phyloP scores from a whole-genome alignment of 2,797 vertebrate species.

The Apogon talboti region DNA sequence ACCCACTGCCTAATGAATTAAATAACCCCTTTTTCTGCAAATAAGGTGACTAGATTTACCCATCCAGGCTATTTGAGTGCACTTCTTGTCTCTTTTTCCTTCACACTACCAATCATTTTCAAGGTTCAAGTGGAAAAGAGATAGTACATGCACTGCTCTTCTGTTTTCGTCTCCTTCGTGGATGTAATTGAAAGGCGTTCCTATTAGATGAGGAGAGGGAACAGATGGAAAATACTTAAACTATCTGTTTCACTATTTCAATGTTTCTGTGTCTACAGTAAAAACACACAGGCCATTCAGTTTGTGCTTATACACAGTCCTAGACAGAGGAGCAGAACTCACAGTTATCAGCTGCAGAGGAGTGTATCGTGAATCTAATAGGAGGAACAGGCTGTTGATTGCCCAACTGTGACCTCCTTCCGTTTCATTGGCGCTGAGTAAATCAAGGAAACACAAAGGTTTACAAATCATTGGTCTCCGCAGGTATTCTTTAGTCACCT shows the following conservation, averaged over 20 bases:
- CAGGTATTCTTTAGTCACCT: neutral
- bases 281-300: neutral
- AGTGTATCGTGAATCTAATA: too few relatives aligned
- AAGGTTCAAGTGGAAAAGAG: constrained; percentile 41
- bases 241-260: neutral
- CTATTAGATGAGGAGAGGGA: constrained; percentile 15
- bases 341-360: neutral
- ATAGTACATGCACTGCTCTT: constrained; percentile 7
- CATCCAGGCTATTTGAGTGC: constrained; percentile 14
- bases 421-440: too few relatives aligned
- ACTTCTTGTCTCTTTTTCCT: constrained; percentile 18
- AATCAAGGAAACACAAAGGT: neutral
- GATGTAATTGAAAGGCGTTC: constrained; percentile 39
- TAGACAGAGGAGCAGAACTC: neutral
- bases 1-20: constrained; percentile 40
- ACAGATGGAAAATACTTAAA: neutral
- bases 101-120: constrained; percentile 35
- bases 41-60: constrained; percentile 47
- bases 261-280: too few relatives aligned
- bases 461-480: neutral
- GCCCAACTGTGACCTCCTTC: too few relatives aligned
- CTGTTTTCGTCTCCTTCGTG: constrained; percentile 33
- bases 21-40: constrained; percentile 47
- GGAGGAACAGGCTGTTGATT: too few relatives aligned
- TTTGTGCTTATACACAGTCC: neutral